phyloP scores from a whole-genome alignment of 2,797 vertebrate genomes.

The Pogonophryne albipinna region DNA sequence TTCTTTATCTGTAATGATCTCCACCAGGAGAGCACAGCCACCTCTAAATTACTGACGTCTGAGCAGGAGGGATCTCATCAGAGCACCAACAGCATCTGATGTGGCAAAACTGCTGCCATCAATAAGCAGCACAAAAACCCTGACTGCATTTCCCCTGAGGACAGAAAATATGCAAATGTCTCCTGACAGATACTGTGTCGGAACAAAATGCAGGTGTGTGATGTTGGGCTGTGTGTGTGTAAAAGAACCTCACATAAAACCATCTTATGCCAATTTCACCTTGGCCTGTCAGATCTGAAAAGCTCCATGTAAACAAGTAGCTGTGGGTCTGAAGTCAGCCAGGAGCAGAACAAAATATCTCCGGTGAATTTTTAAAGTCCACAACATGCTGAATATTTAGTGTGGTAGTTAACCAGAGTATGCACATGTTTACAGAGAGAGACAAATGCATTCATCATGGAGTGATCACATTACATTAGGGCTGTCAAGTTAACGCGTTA shows the following conservation, averaged over 20 bases:
- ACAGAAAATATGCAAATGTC: constrained; percentile 43
- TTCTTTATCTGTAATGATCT: constrained; percentile 62
- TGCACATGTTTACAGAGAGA: neutral
- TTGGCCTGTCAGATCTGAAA: constrained; percentile 52
- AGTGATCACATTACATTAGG: neutral
- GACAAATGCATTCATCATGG: neutral
- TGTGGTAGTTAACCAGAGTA: neutral
- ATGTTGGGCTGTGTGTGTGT: constrained; percentile 21
- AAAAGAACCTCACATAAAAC: constrained; percentile 39
- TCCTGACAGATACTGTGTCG: constrained; percentile 37
- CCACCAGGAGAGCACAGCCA: constrained; percentile 55
- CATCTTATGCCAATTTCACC: constrained; percentile 43
- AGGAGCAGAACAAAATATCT: constrained; percentile 39
- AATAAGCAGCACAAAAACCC: constrained; percentile 52
- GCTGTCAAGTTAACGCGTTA: no score
- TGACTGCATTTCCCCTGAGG: constrained; percentile 11
- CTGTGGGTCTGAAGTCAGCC: constrained; percentile 40
- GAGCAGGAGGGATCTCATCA: constrained; percentile 70
- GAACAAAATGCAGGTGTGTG: constrained; percentile 40
- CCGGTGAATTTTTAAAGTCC: no score
- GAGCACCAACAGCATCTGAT: constrained; percentile 51
- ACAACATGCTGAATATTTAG: no score
- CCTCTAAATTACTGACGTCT: constrained; percentile 60
- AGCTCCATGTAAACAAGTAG: constrained; percentile 48
- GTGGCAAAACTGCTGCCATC: constrained; percentile 59